Base-by-base conservation (phyloP, 2,113 vertebrate genomes). In the Vanacampus margaritifer region DNA sequence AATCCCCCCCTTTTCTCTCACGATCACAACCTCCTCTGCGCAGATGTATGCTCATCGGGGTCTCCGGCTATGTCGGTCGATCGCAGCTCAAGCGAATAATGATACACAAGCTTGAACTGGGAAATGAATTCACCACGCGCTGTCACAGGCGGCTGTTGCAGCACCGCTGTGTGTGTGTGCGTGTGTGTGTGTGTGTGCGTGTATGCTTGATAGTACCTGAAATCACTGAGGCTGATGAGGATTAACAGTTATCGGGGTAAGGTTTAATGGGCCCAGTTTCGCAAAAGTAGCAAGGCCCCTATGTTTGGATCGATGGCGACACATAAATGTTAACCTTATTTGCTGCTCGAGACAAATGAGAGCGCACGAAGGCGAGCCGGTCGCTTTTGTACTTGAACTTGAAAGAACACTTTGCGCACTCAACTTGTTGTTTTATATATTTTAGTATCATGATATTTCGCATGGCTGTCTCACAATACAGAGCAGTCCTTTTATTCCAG, bases 21-120 rank as follows among this genome's bases (percentile, higher is more conserved):
- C 73, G 64, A 61, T 68, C 45, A 28, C 64, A 17, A 51, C 32
- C 41, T 69, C 53, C 24, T 3, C 43, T 39, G 57, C 62, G 51
- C 56, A 62, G 83, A 73, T 78, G 76, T 82, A 85, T 83, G 87
- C 82, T 85, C 79, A 72, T 86, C 67, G 72, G 84, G 84, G 84
- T 79, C 79, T 69, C 75, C 81, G 75, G 79, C 45, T 43, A 68
- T 79, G 81, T 85, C 64, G 73, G 71, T 75, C 36, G 68, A 83
- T 54, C 83, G 74, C 79, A 87, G 87, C 86, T 86, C 78, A 85
- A 87, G 83, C 81, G 71, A 84, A 83, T 90, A 90, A 90, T 86
- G 83, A 88, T 90, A 84, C 87, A 85, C 79, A 80, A 86, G 71
- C 87, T 88, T 89, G 88, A 85, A 84, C 80, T 87, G 82, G 81